Base-by-base conservation (phyloP, 2,797 vertebrate species). In the Cirrhinus mrigala region DNA sequence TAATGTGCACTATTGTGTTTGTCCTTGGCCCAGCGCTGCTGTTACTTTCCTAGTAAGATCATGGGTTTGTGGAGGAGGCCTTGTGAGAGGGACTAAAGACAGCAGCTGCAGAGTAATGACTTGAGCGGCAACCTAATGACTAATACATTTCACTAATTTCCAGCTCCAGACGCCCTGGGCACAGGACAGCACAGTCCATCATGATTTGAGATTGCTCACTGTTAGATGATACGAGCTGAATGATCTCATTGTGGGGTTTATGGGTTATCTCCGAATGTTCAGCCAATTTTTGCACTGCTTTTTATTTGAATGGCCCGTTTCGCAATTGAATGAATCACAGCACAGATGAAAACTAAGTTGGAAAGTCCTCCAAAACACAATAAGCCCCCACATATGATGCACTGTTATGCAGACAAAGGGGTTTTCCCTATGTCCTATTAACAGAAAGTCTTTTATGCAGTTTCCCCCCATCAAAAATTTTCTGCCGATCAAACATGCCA, bases 211-310 rank as follows among this genome's bases (percentile, higher is more conserved):
- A 84, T 78, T 86, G 89, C 88, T 88, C 89, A 89, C 91, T 92
- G 60, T 78, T 82, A 78, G 50, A 75, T 85, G 76, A 84, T 86
- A 86, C 81, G 0, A 37, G 89, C 91, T 94, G 91, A 95, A 94
- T 94, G 93, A 92, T 92, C 91, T 93, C 93, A 93, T 93, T 94
- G 94, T 94, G 85, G 87, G 52, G 85, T 91, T 92, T 92, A 94
- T 90, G 91, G 91, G 93, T 93, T 95, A 95, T 95, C 94, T 93
- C 90, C 88, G 88, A 92, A 92, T 90, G 89, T 93, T 92, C 93
- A 92, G 92, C 93, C 92, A 87, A 92, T 90, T 90, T 91, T 90
- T 27, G 80, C 88, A 90, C 85, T 79, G 89, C 89, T 74, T 91
- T 93, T 87, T 92, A 82, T 92, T 92, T 93, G 90, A 93, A 94